phyloP scores from a whole-genome alignment of 2,888 invertebrate genomes.

The Drosophila recens region DNA sequence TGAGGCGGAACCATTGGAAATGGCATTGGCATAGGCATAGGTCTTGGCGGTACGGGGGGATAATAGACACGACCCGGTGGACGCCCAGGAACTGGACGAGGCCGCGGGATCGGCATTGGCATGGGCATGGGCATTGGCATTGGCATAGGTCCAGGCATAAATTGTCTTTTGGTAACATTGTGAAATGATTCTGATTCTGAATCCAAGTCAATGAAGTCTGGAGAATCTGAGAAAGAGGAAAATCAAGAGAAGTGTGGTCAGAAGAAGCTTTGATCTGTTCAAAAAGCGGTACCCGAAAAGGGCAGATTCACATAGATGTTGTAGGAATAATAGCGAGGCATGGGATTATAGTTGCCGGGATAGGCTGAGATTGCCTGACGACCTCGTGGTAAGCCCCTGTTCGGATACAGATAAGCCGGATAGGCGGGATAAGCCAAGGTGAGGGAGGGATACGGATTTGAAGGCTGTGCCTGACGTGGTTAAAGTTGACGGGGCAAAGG shows the following conservation, averaged over 20 bases:
- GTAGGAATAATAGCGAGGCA: constrained; percentile 41
- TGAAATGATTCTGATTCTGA: constrained; percentile 37
- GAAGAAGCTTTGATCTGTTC: constrained; percentile 12
- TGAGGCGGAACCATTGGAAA: constrained; percentile 35
- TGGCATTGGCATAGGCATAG: constrained; percentile 36
- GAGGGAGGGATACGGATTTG: constrained; percentile 38
- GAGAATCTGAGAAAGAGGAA: constrained; percentile 45
- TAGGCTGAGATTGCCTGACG: constrained; percentile 21
- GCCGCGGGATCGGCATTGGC: constrained; percentile 25
- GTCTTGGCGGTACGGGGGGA: constrained; percentile 22
- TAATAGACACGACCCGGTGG: constrained; percentile 35
- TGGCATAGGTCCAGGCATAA: constrained; percentile 53
- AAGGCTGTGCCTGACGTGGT: constrained; percentile 22
- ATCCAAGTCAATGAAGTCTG: constrained; percentile 51
- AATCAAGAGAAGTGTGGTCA: constrained; percentile 36
- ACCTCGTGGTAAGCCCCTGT: background rate
- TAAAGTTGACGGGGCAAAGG: constrained; percentile 33
- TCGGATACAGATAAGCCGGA: constrained; percentile 29
- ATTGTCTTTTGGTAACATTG: constrained; percentile 48
- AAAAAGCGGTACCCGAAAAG: constrained; percentile 45
- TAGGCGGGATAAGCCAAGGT: constrained; percentile 33
- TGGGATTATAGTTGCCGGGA: constrained; percentile 44
- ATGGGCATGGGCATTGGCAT: constrained; percentile 47
- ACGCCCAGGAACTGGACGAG: constrained; percentile 29
- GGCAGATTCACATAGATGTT: constrained; percentile 57